Evolutionary conservation across 2,888 invertebrate genomes (phyloP), one percentile per base, ranked within the genome.

Genomic region (Elgonia sp.): DNA sequence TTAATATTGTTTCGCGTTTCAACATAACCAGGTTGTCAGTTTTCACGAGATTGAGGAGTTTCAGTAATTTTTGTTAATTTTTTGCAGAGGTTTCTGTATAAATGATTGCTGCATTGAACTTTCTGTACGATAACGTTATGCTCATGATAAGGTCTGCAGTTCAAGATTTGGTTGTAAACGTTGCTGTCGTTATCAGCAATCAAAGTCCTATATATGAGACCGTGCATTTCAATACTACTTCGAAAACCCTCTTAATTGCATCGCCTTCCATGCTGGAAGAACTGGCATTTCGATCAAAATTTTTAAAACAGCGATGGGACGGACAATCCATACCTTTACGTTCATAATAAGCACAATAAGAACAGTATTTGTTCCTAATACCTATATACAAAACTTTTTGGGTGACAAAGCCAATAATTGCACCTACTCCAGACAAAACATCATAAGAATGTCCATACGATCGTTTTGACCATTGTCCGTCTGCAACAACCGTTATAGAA

Each of bases 141-240:
- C 0, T 84, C 53, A 4, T 37, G 88, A 86, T 94, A 93, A 4
- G 91, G 89, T 37, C 89, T 84, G n/a, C 65, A 65, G 84, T 92
- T 88, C 18, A 84, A 12, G 8, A 93, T 90, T 89, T 89, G 90
- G 55, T 89, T 87, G 63, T 91, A 92, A 1, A 93, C 93, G 12
- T 91, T 93, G 14, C 92, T 91, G 83, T 94, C 94, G 10, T 94
- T 93, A 46, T 90, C 89, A 2, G 73, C 80, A 10, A 89, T 81
- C 0, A 88, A n/a, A 8, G 53, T 81, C 60, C 65, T 73, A 40
- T 90, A 90, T 18, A 90, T 90, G 6, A 90, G 20, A 3, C 86
- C 86, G 29, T 89, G 87, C 40, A 37, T 70, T 63, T 86, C 84
- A 5, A 90, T 20, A 42, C 89, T 90, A n/a, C 37, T 16, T 42